A percentile compares a stretch with the other conserved stretches of the same genome.
Evolutionary conservation across 2,797 vertebrate species (phyloP).

Genomic region (Acrocephalus scirpaceus): DNA sequence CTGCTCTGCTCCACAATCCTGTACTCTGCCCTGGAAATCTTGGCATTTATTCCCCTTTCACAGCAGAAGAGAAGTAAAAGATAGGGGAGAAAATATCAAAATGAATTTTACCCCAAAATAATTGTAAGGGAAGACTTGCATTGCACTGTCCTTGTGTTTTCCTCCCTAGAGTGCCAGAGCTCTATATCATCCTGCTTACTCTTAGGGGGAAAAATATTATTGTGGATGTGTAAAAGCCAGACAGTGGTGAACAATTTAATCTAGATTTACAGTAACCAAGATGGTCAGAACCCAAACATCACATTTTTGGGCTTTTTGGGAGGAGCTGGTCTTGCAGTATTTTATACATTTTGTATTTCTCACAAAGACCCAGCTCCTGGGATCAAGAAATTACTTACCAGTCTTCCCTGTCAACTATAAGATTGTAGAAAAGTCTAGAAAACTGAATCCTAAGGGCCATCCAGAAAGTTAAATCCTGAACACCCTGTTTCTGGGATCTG

Average conservation of each 20-base stretch:
- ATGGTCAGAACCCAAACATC: neutral
- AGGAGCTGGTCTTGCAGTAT: neutral
- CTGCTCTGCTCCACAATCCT: neutral
- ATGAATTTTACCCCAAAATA: neutral
- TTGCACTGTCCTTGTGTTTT: neutral
- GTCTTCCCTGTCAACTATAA: neutral
- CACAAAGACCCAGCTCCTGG: neutral
- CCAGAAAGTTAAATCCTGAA: neutral
- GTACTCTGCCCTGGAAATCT: conserved; percentile 5
- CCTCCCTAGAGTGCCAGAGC: neutral
- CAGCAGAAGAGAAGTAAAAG: neutral
- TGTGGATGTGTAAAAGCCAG: neutral
- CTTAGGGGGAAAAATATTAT: neutral
- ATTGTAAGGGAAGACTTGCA: neutral
- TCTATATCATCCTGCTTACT: neutral
- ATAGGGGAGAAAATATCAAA: neutral
- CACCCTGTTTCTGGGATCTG: neutral
- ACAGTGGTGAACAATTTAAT: neutral
- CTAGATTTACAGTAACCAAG: neutral
- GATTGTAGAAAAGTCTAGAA: neutral
- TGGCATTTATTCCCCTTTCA: neutral
- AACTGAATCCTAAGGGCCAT: neutral
- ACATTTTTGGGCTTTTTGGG: accelerated
- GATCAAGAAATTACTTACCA: neutral
- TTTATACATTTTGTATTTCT: neutral